A percentile compares a stretch with the other conserved stretches of the same genome.
Conservation (phyloP, 2,113 vertebrate genomes). For the Thalassarche chlororhynchos region DNA sequence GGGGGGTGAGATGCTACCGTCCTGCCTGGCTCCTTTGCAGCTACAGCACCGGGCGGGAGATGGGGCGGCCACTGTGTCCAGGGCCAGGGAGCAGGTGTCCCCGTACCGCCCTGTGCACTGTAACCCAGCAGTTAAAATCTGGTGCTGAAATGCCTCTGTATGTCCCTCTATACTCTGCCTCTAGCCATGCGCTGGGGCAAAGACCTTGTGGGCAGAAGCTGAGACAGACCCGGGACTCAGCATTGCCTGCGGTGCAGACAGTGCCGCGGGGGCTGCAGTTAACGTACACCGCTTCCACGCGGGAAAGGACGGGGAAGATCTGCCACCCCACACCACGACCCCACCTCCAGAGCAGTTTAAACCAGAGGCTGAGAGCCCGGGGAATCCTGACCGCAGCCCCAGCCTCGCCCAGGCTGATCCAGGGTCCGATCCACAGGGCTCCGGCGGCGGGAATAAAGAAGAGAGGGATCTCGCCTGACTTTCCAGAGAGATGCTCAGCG, state of each 20-base stretch:
- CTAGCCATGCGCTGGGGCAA: not conserved
- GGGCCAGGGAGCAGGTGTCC: not conserved
- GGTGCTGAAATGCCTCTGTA: not conserved
- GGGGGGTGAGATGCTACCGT: not conserved
- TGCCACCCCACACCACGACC: not conserved
- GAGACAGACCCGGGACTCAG: not conserved
- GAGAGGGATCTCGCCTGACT: not conserved
- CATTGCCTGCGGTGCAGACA: fast-evolving
- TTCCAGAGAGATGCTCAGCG: not conserved
- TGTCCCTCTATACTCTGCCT: fast-evolving
- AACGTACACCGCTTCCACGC: fast-evolving
- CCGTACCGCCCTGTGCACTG: no score
- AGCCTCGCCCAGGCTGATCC: not conserved
- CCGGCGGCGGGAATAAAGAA: not conserved
- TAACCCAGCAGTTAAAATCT: not conserved
- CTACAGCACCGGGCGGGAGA: not conserved
- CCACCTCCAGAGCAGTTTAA: not conserved
- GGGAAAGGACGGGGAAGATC: not conserved
- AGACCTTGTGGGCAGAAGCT: not conserved
- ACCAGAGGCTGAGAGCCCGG: not conserved
- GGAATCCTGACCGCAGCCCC: not conserved
- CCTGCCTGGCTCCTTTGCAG: not conserved
- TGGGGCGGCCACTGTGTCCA: not conserved
- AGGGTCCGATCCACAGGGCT: not conserved
- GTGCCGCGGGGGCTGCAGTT: not conserved